phyloP scores from a whole-genome alignment of 2,888 invertebrate species.

The Parnassius glacialis region DNA sequence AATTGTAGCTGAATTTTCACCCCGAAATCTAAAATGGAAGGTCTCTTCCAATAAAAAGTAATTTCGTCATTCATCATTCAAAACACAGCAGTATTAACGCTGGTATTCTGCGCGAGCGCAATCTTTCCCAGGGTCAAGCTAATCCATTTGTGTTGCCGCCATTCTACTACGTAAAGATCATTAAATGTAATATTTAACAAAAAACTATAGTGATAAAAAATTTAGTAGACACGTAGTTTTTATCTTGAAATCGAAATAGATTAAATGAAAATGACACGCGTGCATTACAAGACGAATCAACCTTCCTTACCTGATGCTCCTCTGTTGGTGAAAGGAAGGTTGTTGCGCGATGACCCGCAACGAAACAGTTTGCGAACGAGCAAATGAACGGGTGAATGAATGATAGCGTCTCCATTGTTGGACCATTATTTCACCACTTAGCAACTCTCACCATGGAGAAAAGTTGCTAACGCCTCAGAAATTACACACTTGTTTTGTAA shows the following conservation, averaged over 20 bases:
- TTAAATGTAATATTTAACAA: too few species aligned
- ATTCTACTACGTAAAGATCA: too few species aligned
- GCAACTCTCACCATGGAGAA: conserved; percentile 70
- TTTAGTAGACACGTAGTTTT: not conserved
- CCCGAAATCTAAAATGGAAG: too few species aligned
- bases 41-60: too few species aligned
- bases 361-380: conserved; percentile 33
- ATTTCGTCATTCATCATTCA: too few species aligned
- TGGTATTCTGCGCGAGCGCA: too few species aligned
- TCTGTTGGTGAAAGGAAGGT: conserved; percentile 66
- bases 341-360: conserved; percentile 61
- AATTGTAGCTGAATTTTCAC: too few species aligned
- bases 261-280: conserved; percentile 3
- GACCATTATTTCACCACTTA: conserved; percentile 68
- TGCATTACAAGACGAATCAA: conserved; percentile 5
- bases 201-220: too few species aligned
- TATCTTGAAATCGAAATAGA: not conserved
- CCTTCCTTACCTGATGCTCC: conserved; percentile 10
- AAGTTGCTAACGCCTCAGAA: conserved; percentile 64
- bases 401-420: conserved; percentile 56
- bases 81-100: too few species aligned
- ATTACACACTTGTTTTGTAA: conserved; percentile 71
- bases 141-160: too few species aligned
- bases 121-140: too few species aligned
- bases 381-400: conserved; percentile 35